Conservation (phyloP, 1,140 invertebrate species). For the Cataglyphis hispanica region DNA sequence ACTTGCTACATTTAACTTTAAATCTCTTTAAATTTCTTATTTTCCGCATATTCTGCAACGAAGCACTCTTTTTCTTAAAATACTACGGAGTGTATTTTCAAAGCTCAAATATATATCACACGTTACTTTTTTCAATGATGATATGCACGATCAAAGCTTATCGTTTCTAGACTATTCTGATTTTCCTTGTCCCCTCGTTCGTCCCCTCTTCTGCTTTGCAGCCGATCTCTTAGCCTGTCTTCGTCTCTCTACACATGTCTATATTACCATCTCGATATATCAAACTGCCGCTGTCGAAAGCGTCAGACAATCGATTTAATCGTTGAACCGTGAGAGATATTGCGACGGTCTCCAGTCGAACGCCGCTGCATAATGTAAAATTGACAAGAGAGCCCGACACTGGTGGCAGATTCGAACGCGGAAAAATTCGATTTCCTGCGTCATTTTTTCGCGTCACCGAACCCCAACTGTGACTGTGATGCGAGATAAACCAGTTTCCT, state of each 20-base stretch:
- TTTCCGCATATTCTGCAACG: neutral
- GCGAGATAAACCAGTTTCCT: slow-evolving; percentile 48
- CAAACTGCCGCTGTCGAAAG: slow-evolving; percentile 71
- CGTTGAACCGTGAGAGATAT: slow-evolving; percentile 78
- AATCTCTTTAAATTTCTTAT: neutral
- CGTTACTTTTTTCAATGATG: neutral
- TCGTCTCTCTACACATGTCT: neutral
- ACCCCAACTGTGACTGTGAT: slow-evolving; percentile 8
- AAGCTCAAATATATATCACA: neutral
- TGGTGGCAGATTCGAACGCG: slow-evolving; percentile 50
- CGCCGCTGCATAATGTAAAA: slow-evolving; percentile 72
- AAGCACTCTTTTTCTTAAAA: slow-evolving; percentile 17
- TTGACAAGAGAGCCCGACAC: slow-evolving; percentile 25
- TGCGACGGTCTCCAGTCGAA: slow-evolving; percentile 61
- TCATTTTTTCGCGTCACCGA: slow-evolving; percentile 38
- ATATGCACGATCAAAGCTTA: slow-evolving; percentile 62
- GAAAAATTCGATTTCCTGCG: slow-evolving; percentile 69
- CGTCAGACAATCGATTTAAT: slow-evolving; percentile 80
- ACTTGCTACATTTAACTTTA: slow-evolving; percentile 36
- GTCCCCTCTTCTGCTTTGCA: neutral
- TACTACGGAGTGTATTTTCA: slow-evolving; percentile 43
- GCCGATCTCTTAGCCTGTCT: neutral
- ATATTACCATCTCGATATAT: slow-evolving; percentile 71
- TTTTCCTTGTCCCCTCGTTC: neutral
- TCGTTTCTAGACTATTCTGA: slow-evolving; percentile 45